These are phyloP conservation scores for Mugil cephalus DNA, from an alignment of 2,113 vertebrate genomes.

Conservation along the genomic window DNA sequence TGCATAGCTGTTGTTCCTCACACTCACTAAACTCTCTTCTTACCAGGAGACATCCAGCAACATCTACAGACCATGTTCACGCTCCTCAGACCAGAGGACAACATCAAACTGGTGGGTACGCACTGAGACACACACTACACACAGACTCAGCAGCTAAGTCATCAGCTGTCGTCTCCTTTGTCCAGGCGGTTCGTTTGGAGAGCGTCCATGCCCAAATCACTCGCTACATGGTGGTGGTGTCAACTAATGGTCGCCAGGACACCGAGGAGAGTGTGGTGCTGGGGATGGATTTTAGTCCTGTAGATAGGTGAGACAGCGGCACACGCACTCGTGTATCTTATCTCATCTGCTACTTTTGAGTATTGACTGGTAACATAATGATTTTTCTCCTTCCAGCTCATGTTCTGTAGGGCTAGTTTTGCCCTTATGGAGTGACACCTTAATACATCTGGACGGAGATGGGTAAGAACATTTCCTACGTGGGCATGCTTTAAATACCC, in stretches of 20 bases:
- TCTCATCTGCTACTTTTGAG: not conserved
- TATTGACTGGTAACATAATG: slow-evolving; percentile 1
- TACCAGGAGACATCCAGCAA: slow-evolving; percentile 95
- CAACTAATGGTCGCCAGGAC: slow-evolving; percentile 96
- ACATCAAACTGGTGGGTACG: slow-evolving; percentile 93
- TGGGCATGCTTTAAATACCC: not conserved
- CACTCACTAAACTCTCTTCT: not conserved
- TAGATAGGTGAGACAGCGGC: slow-evolving; percentile 87
- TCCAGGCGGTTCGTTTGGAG: slow-evolving; percentile 92
- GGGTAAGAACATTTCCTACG: slow-evolving; percentile 85
- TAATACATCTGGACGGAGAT: slow-evolving; percentile 98
- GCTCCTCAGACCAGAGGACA: slow-evolving; percentile 96
- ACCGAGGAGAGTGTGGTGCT: slow-evolving; percentile 98
- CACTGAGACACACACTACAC: not conserved
- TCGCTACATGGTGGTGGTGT: slow-evolving; percentile 98
- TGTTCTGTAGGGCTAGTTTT: slow-evolving; percentile 97
- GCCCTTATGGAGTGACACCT: slow-evolving; percentile 96
- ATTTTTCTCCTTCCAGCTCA: slow-evolving; percentile 78
- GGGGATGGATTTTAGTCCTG: slow-evolving; percentile 95
- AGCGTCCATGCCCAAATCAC: slow-evolving; percentile 90
- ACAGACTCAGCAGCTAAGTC: not conserved
- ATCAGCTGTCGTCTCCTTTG: not conserved
- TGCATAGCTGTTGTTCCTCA: not conserved
- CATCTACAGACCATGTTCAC: slow-evolving; percentile 99
- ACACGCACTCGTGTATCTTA: not conserved